Conservation (phyloP, 2,113 vertebrate genomes). For the Antennarius striatus region DNA sequence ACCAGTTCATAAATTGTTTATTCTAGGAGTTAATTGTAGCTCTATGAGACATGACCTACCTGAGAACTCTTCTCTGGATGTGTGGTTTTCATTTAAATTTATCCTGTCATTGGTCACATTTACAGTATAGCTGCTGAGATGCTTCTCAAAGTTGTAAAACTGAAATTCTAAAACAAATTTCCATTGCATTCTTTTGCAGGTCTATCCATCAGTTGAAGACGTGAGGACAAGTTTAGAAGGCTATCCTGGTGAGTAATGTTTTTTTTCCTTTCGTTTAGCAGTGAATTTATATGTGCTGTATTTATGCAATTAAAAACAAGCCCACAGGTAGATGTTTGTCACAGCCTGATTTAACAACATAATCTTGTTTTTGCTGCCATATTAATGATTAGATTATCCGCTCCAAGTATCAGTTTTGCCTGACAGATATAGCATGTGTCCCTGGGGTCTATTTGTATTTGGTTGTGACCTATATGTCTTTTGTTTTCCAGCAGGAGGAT, state of each 20-base stretch:
- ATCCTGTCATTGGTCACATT: too few relatives aligned
- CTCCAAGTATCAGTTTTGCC: background rate
- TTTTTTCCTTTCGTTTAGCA: background rate
- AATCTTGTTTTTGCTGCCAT: background rate
- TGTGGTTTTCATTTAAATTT: too few relatives aligned
- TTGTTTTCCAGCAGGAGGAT: slow-evolving; percentile 87
- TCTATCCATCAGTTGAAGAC: slow-evolving; percentile 95
- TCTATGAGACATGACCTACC: too few relatives aligned
- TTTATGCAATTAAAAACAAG: too few relatives aligned
- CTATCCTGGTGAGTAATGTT: slow-evolving; percentile 87
- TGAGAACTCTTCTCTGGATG: too few relatives aligned
- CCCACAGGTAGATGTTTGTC: background rate
- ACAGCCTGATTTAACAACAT: background rate
- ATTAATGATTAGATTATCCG: too few relatives aligned
- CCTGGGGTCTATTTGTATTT: background rate
- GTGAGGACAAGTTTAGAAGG: slow-evolving; percentile 96
- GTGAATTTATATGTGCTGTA: background rate
- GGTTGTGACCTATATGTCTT: background rate
- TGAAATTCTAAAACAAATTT: background rate
- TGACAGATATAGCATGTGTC: background rate
- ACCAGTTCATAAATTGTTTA: too few relatives aligned
- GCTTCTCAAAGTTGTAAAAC: too few relatives aligned
- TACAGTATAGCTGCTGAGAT: too few relatives aligned
- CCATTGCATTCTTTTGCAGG: slow-evolving; percentile 67
- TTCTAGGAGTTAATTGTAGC: too few relatives aligned